phyloP scores from a whole-genome alignment of 1,140 invertebrate species.

The Lasaia peninsularis region DNA sequence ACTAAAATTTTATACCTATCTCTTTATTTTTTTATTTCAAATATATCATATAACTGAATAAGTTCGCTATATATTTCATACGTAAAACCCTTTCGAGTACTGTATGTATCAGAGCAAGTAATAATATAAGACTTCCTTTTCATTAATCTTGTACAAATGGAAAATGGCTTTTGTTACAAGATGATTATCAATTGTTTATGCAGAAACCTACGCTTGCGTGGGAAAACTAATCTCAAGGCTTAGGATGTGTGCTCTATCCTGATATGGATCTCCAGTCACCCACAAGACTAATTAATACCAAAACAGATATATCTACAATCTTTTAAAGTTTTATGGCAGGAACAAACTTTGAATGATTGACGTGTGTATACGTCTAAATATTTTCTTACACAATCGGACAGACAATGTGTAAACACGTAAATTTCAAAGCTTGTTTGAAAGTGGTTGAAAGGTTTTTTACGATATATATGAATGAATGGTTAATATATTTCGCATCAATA shows the following conservation, averaged over 20 bases:
- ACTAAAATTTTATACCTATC: too few species aligned
- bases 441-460: too few species aligned
- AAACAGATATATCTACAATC: conserved; percentile 7
- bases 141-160: conserved; percentile 5
- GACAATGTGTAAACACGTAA: too few species aligned
- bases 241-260: conserved; percentile 31
- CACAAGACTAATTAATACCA: conserved; percentile 41
- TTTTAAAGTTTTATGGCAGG: not conserved
- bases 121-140: not conserved
- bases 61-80: too few species aligned
- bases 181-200: conserved; percentile 22
- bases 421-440: too few species aligned
- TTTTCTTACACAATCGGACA: too few species aligned
- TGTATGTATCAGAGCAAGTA: too few species aligned
- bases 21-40: too few species aligned
- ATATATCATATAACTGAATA: too few species aligned
- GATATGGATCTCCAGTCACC: conserved; percentile 40
- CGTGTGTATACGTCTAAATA: not conserved
- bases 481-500: too few species aligned
- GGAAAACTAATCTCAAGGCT: conserved; percentile 44
- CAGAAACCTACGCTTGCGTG: conserved; percentile 47
- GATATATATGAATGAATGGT: too few species aligned
- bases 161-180: not conserved
- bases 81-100: too few species aligned
- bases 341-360: not conserved